These are phyloP conservation scores for Drosophila kikkawai DNA, from an alignment of 1,140 invertebrate species.

Conservation along the genomic window DNA sequence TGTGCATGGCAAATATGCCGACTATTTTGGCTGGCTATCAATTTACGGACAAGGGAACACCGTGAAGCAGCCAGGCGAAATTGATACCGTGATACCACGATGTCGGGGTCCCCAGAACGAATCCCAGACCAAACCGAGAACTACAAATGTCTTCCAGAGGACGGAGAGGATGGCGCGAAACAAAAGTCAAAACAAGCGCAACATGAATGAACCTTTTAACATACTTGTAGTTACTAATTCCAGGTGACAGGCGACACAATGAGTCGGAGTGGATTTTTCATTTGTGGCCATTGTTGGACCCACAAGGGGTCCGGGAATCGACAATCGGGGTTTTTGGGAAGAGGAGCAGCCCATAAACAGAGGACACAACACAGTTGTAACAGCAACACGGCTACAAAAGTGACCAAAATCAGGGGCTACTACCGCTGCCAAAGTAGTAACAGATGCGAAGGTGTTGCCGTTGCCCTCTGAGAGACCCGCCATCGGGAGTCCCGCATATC, in stretches of 20 bases:
- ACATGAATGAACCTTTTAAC: slow-evolving; percentile 83
- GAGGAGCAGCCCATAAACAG: slow-evolving; percentile 42
- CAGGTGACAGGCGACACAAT: slow-evolving; percentile 77
- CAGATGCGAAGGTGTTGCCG: slow-evolving; percentile 63
- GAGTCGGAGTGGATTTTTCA: slow-evolving; percentile 74
- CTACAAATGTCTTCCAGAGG: slow-evolving; percentile 21
- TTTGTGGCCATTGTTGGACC: slow-evolving; percentile 68
- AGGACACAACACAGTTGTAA: slow-evolving; percentile 74
- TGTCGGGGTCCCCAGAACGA: slow-evolving; percentile 25
- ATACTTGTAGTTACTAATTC: slow-evolving; percentile 83
- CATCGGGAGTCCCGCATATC: slow-evolving; percentile 56
- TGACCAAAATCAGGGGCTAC: slow-evolving; percentile 75
- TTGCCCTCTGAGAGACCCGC: slow-evolving; percentile 47
- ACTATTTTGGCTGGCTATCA: slow-evolving; percentile 74
- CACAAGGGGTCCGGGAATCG: slow-evolving; percentile 8
- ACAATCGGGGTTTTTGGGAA: not conserved
- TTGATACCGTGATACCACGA: slow-evolving; percentile 52
- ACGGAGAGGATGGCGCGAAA: slow-evolving; percentile 52
- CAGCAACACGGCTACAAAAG: slow-evolving; percentile 56
- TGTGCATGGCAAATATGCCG: slow-evolving; percentile 64
- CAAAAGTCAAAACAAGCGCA: slow-evolving; percentile 78
- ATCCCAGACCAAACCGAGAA: slow-evolving; percentile 20
- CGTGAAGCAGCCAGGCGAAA: slow-evolving; percentile 73
- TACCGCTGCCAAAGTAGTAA: slow-evolving; percentile 53
- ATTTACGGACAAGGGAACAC: slow-evolving; percentile 73